A percentile compares a stretch with the other conserved stretches of the same genome.
Evolutionary conservation across 1,140 invertebrate genomes (phyloP).

Genomic region (Helicoverpa armigera): DNA sequence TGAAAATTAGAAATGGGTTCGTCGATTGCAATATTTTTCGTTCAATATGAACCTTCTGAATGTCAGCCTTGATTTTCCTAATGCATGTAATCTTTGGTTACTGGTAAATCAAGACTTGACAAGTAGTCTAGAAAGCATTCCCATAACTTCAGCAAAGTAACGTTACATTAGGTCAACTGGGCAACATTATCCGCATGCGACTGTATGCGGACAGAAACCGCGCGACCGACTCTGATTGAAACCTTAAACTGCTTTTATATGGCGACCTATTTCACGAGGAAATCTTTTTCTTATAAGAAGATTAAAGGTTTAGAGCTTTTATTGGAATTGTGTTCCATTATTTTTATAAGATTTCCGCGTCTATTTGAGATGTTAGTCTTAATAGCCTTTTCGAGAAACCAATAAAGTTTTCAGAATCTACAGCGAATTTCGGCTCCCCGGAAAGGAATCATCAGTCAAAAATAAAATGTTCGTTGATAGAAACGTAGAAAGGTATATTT

Average conservation of each 20-base stretch:
- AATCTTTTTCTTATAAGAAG: slow-evolving; percentile 17
- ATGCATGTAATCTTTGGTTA: too few species aligned
- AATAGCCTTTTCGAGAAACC: slow-evolving; percentile 5
- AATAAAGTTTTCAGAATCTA: not conserved
- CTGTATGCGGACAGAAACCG: slow-evolving; percentile 1
- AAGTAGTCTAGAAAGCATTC: not conserved
- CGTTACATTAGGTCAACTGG: slow-evolving; percentile 29
- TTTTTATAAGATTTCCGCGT: slow-evolving; percentile 28
- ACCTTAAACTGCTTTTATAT: slow-evolving; percentile 28
- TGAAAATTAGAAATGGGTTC: too few species aligned
- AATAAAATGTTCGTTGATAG: not conserved
- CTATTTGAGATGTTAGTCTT: too few species aligned
- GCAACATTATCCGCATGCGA: slow-evolving; percentile 35
- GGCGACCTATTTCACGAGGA: slow-evolving; percentile 10
- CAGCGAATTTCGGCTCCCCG: not conserved
- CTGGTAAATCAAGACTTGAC: too few species aligned
- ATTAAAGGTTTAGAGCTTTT: slow-evolving; percentile 6
- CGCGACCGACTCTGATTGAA: slow-evolving; percentile 1
- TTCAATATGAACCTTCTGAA: too few species aligned
- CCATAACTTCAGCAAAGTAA: slow-evolving; percentile 27
- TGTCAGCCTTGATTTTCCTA: too few species aligned
- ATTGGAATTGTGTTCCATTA: not conserved
- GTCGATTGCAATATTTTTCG: too few species aligned
- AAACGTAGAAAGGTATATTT: not conserved
- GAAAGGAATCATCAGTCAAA: not conserved